Conservation (phyloP, 1,140 invertebrate genomes). For the Drosophila lini region DNA sequence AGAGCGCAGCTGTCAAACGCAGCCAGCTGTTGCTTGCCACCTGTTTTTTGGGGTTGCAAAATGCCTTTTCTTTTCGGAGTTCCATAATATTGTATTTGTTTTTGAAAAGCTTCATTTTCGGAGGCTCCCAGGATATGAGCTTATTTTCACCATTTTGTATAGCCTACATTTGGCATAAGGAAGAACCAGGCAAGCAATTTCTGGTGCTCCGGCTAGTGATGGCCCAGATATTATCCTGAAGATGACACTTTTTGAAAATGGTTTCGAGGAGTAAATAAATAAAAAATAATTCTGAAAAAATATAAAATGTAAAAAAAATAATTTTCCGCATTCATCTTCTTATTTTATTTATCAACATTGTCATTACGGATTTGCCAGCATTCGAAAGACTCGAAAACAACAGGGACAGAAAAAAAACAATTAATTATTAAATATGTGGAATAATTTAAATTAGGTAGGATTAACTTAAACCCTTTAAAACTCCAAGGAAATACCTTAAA, state of each 20-base stretch:
- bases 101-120: neutral
- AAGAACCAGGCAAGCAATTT: neutral
- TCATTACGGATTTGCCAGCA: neutral
- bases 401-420: neutral
- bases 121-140: neutral
- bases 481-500: slow-evolving; percentile 3
- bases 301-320: neutral
- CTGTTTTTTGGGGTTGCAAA: slow-evolving; percentile 37
- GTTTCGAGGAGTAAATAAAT: neutral
- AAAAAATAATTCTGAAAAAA: neutral
- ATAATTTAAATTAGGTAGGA: neutral
- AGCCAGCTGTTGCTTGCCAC: slow-evolving; percentile 44
- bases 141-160: too few relatives aligned
- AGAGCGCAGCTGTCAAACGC: slow-evolving; percentile 35
- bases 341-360: neutral
- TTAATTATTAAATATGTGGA: neutral
- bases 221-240: neutral
- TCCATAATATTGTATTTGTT: neutral
- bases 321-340: neutral
- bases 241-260: neutral
- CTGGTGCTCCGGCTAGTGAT: neutral
- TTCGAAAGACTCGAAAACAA: neutral
- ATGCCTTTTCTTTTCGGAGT: neutral
- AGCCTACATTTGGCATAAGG: neutral
- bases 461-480: slow-evolving; percentile 1